These are phyloP conservation scores for Sardinella longiceps DNA, from an alignment of 2,797 vertebrate species.

Conservation along the genomic window DNA sequence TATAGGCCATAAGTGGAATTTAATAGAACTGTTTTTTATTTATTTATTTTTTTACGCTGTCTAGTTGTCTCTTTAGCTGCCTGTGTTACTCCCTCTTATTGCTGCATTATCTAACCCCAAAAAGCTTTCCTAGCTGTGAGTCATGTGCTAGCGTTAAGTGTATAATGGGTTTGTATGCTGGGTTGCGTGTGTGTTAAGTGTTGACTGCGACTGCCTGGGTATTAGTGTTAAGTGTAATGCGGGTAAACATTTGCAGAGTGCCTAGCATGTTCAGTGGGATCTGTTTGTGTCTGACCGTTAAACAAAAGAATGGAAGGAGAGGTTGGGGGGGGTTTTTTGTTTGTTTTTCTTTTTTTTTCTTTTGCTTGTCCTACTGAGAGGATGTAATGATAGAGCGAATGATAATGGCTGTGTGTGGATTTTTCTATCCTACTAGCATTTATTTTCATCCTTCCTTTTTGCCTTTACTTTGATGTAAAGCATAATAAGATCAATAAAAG, in stretches of 20 bases:
- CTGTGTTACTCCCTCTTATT: background rate
- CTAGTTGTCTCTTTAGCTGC: background rate
- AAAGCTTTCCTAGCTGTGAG: background rate
- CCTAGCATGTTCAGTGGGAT: background rate
- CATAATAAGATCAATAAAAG: no score
- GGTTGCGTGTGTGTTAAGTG: background rate
- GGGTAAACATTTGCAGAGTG: background rate
- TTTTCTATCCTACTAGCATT: no score
- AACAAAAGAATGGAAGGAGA: background rate
- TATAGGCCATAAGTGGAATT: background rate
- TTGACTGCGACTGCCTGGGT: background rate
- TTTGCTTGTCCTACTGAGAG: background rate
- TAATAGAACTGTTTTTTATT: background rate
- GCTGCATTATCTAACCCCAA: background rate
- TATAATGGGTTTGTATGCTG: background rate
- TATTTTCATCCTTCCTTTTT: no score
- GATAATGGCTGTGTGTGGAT: no score
- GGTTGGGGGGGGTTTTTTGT: background rate
- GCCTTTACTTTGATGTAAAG: no score
- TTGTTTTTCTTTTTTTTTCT: background rate
- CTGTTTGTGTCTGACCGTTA: background rate
- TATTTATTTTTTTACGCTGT: background rate
- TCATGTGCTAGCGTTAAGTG: background rate
- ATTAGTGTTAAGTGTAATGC: background rate
- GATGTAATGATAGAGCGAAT: no score